Evolutionary conservation across 2,113 vertebrate species (phyloP).

Genomic region (Xiphorhynchus elegans): DNA sequence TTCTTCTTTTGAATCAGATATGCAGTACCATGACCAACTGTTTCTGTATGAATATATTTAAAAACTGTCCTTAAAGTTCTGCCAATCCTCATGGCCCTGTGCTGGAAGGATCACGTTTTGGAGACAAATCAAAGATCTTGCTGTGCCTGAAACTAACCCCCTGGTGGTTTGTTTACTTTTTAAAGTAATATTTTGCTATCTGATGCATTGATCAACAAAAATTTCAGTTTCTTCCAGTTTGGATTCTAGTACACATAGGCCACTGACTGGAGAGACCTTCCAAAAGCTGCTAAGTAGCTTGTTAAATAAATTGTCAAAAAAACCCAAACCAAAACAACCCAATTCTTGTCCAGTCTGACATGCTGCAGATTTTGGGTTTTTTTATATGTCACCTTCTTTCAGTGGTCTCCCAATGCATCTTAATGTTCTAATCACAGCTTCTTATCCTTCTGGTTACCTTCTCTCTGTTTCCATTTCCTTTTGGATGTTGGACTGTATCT

Average conservation of each 20-base stretch:
- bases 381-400: not conserved
- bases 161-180: not conserved
- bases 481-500: not conserved
- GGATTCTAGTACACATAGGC: not conserved
- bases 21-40: not conserved
- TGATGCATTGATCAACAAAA: not conserved
- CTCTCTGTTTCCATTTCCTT: conserved; percentile 1
- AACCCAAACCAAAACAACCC: not conserved
- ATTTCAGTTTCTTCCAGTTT: not conserved
- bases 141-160: not conserved
- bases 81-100: not conserved
- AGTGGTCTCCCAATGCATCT: not conserved
- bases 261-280: not conserved
- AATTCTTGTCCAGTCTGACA: not conserved
- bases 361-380: not conserved
- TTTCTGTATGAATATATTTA: not conserved
- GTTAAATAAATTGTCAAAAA: not conserved
- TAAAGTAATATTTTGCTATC: not conserved
- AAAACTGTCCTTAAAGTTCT: not conserved
- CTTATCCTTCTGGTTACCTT: not conserved
- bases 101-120: not conserved
- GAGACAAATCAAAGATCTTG: not conserved
- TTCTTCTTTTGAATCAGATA: not conserved
- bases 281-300: not conserved
- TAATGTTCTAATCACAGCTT: not conserved